Evolutionary conservation across 35 echinoderm and acorn worm genomes (phyloP).

Genomic region (Hemicentrotus pulcherrimus): DNA sequence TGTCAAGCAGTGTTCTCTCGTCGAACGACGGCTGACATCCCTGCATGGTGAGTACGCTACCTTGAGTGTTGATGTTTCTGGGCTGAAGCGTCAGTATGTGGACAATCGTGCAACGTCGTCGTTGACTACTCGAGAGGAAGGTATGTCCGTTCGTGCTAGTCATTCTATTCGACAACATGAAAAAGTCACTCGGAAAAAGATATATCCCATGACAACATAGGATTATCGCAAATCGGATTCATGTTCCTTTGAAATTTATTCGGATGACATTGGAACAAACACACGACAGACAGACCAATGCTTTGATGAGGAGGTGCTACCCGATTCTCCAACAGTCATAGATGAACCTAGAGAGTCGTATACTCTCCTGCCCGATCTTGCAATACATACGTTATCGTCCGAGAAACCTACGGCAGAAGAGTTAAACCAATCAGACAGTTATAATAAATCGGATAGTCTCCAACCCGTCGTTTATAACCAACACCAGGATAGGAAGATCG

Average conservation of each 20-base stretch:
- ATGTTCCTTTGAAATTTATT: not conserved
- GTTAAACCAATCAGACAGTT: not conserved
- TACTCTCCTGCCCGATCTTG: not conserved
- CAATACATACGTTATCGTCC: not conserved
- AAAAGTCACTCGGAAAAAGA: not conserved
- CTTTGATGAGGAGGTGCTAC: not conserved
- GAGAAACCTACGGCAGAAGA: not conserved
- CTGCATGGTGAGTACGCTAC: not conserved
- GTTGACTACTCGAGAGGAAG: not conserved
- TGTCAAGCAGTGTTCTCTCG: constrained; percentile 8
- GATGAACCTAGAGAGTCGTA: not conserved
- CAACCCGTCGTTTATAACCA: not conserved
- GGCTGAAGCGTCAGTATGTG: not conserved
- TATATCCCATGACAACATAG: not conserved
- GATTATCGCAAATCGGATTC: not conserved
- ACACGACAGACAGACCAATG: not conserved
- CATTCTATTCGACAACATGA: not conserved
- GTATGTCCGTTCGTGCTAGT: not conserved
- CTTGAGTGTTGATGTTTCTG: not conserved
- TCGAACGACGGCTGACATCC: constrained; percentile 19
- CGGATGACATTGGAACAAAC: not conserved
- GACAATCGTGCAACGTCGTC: not conserved
- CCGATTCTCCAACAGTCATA: not conserved
- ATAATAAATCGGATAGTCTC: not conserved
- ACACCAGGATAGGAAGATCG: not conserved